phyloP scores from a whole-genome alignment of 2,888 invertebrate species.

The Platynereis dumerilii region DNA sequence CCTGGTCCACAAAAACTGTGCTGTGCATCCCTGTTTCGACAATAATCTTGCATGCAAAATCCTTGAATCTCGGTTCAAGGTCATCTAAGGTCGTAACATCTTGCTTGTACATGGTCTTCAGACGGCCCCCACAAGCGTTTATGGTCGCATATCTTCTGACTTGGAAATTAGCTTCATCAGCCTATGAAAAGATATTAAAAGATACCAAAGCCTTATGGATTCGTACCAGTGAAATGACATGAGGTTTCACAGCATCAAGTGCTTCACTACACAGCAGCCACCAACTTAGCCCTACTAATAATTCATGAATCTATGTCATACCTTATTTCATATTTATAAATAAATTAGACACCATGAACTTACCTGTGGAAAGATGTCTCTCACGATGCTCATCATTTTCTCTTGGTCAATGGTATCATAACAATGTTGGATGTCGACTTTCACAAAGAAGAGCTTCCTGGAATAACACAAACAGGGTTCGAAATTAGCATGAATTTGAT shows the following conservation, averaged over 20 bases:
- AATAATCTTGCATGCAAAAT: constrained; percentile 31
- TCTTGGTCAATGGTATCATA: constrained; percentile 52
- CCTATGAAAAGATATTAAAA: background rate
- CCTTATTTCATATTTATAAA: no score
- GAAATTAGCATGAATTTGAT: no score
- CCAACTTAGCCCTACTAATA: no score
- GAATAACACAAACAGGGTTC: constrained; percentile 16
- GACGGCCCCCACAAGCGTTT: constrained; percentile 28
- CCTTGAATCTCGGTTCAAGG: constrained; percentile 41
- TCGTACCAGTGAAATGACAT: background rate
- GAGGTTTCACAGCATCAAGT: no score
- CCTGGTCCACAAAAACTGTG: constrained; percentile 45
- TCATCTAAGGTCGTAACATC: constrained; percentile 36
- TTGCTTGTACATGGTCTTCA: constrained; percentile 39
- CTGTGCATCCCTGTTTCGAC: constrained; percentile 33
- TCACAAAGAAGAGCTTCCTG: constrained; percentile 53
- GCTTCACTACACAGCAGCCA: no score
- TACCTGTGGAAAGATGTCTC: constrained; percentile 21
- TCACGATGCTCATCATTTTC: constrained; percentile 44
- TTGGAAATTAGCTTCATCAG: constrained; percentile 33
- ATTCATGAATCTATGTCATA: no score
- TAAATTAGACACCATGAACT: background rate
- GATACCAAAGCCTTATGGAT: background rate
- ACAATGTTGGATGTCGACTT: constrained; percentile 54
- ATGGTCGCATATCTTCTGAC: constrained; percentile 42